Evolutionary conservation across 2,888 invertebrate species (phyloP).

Genomic region (Drosophila sordidula): DNA sequence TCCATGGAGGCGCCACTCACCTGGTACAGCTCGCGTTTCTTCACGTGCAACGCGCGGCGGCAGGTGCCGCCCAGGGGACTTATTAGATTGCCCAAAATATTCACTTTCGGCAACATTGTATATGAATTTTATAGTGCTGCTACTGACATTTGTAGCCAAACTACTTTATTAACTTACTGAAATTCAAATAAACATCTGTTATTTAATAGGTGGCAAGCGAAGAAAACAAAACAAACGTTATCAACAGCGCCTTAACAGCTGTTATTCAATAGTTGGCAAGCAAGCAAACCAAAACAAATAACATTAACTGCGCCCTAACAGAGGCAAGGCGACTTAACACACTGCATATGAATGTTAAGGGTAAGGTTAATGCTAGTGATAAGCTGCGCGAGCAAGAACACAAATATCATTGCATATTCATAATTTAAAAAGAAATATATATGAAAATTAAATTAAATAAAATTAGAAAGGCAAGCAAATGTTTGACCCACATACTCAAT

Average conservation of each 20-base stretch:
- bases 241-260: neutral
- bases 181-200: conserved; percentile 17
- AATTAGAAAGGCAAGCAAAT: no score
- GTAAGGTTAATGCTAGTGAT: neutral
- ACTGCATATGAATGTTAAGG: neutral
- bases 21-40: conserved; percentile 59
- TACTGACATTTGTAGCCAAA: conserved; percentile 4
- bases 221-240: conserved; percentile 14
- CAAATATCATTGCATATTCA: neutral
- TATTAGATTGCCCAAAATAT: conserved; percentile 8
- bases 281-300: conserved; percentile 13
- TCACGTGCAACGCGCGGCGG: conserved; percentile 58
- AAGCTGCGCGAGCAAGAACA: neutral
- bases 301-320: neutral
- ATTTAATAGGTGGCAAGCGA: conserved; percentile 35
- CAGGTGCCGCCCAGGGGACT: neutral
- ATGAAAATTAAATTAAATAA: no score
- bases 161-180: neutral
- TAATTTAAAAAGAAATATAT: neutral
- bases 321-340: neutral
- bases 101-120: conserved; percentile 23
- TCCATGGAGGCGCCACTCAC: conserved; percentile 26
- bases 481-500: no score
- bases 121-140: neutral
- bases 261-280: conserved; percentile 41